Conservation (phyloP, 2,113 vertebrate genomes). For the Puma concolor region DNA sequence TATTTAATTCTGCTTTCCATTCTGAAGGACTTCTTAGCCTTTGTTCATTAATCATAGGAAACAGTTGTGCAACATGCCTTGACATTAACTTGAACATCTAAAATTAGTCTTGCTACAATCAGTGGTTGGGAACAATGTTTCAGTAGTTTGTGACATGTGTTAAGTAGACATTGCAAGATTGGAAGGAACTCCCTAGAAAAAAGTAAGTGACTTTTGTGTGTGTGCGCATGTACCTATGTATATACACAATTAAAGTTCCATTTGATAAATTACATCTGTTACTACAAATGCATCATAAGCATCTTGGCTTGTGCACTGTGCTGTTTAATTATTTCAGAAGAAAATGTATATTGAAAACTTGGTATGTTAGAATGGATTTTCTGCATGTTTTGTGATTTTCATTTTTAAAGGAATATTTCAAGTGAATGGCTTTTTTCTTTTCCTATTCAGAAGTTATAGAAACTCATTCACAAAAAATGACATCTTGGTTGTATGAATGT, state of each 20-base stretch:
- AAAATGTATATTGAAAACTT: conserved; percentile 58
- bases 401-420: conserved; percentile 42
- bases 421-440: conserved; percentile 53
- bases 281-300: conserved; percentile 21
- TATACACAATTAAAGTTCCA: background rate
- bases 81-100: conserved; percentile 84
- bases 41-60: conserved; percentile 78
- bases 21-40: conserved; percentile 73
- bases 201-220: conserved; percentile 82
- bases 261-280: conserved; percentile 60
- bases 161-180: conserved; percentile 66
- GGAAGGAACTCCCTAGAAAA: conserved; percentile 70
- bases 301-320: conserved; percentile 47
- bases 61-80: conserved; percentile 81
- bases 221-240: conserved; percentile 22
- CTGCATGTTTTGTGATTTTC: conserved; percentile 53
- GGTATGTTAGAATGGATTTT: conserved; percentile 41
- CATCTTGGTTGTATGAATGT: conserved; percentile 91
- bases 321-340: conserved; percentile 47
- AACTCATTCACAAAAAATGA: conserved; percentile 84
- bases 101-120: conserved; percentile 87
- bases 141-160: conserved; percentile 76
- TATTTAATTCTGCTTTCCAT: conserved; percentile 75
- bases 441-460: conserved; percentile 59
- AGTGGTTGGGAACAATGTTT: conserved; percentile 80